These are phyloP conservation scores for Thelohanellus kitauei DNA, from an alignment of 30 jellyfish, hydroid and myxozoan genomes.

Conservation along the genomic window DNA sequence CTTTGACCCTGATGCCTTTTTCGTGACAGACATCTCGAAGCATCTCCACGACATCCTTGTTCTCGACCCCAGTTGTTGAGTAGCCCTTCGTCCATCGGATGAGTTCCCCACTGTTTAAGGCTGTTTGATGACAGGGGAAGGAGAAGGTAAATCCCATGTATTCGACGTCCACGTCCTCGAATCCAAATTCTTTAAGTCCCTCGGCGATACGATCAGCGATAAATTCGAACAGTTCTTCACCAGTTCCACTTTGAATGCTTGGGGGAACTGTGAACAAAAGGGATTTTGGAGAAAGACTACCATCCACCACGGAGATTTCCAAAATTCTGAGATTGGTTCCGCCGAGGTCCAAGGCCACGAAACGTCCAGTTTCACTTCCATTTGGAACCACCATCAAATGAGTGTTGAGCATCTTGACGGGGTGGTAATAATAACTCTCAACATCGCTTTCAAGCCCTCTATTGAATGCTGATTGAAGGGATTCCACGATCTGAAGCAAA, in stretches of 20 bases:
- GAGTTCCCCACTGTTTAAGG: conserved; percentile 43
- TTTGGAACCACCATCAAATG: no score
- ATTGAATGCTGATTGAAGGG: no score
- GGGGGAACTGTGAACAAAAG: conserved; percentile 25
- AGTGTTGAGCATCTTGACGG: no score
- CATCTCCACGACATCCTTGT: conserved; percentile 28
- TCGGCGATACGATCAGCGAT: no score
- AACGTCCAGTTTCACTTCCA: conserved; percentile 72
- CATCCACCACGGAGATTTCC: conserved; percentile 27
- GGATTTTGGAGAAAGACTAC: conserved; percentile 14
- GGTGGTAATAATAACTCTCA: no score
- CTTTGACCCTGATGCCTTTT: no score
- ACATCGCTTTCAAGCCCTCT: no score
- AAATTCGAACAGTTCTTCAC: conserved; percentile 34
- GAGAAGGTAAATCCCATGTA: conserved; percentile 86
- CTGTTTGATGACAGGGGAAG: conserved; percentile 44
- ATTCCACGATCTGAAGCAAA: no score
- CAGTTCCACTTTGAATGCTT: conserved; percentile 26
- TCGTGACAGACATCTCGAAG: no score
- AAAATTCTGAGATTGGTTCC: conserved; percentile 79
- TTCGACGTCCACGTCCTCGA: conserved; percentile 4
- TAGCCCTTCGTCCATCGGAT: conserved; percentile 87
- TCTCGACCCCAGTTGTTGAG: conserved; percentile 64
- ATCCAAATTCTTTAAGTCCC: conserved; percentile 41
- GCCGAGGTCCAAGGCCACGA: conserved; percentile 80